A percentile compares a stretch with the other conserved stretches of the same genome.
Conservation (phyloP, 2,888 invertebrate genomes). For the Oasisia sp. region DNA sequence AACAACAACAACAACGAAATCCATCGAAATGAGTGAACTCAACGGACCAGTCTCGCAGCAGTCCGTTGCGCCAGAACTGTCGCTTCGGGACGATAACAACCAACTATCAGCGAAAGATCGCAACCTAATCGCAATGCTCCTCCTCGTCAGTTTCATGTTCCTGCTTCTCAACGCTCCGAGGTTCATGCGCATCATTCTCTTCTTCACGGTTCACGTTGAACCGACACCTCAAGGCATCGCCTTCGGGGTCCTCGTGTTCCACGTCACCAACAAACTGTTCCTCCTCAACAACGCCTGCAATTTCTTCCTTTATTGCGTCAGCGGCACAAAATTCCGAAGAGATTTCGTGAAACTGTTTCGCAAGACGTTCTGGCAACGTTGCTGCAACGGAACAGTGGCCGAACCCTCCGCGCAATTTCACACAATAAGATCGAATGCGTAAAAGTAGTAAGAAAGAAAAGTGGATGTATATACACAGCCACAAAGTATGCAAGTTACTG, state of each 20-base stretch:
- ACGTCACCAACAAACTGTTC: neutral
- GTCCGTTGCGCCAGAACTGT: neutral
- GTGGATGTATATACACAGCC: neutral
- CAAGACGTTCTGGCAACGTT: neutral
- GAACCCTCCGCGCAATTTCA: neutral
- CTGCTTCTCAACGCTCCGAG: neutral
- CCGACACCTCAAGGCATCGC: neutral
- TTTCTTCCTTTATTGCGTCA: neutral
- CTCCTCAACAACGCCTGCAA: neutral
- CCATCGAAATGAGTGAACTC: neutral
- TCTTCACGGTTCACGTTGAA: neutral
- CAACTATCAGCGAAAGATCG: neutral
- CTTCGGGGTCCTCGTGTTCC: neutral
- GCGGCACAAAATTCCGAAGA: slow-evolving; percentile 17
- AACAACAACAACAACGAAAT: neutral
- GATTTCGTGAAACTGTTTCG: neutral
- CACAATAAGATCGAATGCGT: neutral
- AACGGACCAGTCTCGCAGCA: neutral
- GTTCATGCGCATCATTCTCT: neutral
- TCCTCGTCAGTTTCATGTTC: slow-evolving; percentile 19
- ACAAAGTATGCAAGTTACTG: too few relatives aligned
- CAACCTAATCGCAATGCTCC: neutral
- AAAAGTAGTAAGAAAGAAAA: neutral
- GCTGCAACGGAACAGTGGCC: neutral
- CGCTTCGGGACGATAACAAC: neutral